phyloP scores from a whole-genome alignment of 1,140 invertebrate species.

The Oedothorax gibbosus region DNA sequence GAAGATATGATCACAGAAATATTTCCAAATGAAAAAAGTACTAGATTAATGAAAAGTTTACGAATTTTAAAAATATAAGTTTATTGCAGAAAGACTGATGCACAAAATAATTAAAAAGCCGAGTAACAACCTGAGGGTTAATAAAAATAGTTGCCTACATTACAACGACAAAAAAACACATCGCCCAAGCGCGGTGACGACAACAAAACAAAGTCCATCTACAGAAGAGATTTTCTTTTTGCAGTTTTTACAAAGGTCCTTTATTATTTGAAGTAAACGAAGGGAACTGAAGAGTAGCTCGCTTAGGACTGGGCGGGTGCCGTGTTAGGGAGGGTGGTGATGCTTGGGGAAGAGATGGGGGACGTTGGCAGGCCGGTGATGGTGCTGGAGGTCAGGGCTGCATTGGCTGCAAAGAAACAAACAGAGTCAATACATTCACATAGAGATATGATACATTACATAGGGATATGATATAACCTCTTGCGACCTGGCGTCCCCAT shows the following conservation, averaged over 20 bases:
- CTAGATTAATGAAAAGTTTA: no score
- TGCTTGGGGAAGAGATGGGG: conserved; percentile 67
- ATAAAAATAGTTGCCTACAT: no score
- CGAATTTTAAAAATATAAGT: no score
- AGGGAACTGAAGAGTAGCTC: background rate
- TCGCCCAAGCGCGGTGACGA: background rate
- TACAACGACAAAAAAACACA: background rate
- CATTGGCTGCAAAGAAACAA: conserved; percentile 61
- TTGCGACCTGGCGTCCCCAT: no score
- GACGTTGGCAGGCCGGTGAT: conserved; percentile 67
- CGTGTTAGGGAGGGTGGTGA: conserved; percentile 67
- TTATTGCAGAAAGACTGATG: no score
- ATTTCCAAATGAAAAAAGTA: no score
- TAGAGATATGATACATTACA: background rate
- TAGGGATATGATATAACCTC: no score
- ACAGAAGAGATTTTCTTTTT: conserved; percentile 6
- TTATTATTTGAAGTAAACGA: conserved; percentile 10
- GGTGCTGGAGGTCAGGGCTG: conserved; percentile 65
- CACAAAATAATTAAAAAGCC: no score
- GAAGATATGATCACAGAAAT: no score
- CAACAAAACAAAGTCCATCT: background rate
- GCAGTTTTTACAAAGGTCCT: conserved; percentile 1
- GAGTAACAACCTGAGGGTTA: no score
- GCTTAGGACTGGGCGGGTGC: conserved; percentile 64
- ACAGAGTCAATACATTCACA: conserved; percentile 12